phyloP scores from a whole-genome alignment of 1,140 invertebrate genomes.

The Eriosoma lanigerum region DNA sequence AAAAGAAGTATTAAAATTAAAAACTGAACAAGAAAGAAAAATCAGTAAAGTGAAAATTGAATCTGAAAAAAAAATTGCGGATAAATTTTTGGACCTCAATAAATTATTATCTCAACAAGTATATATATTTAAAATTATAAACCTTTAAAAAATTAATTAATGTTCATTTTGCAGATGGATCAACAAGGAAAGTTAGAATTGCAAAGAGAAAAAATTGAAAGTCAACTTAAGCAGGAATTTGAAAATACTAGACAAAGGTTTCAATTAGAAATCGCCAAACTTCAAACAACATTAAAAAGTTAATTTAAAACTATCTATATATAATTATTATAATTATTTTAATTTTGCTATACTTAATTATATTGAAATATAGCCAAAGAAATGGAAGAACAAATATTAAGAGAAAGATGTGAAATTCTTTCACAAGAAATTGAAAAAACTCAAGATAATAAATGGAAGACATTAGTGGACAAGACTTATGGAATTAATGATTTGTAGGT shows the following conservation, averaged over 20 bases:
- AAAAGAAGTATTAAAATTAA: slow-evolving; percentile 42
- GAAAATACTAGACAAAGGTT: slow-evolving; percentile 55
- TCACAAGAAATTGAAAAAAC: slow-evolving; percentile 53
- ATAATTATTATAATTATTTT: too few relatives aligned
- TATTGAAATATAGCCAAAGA: slow-evolving; percentile 53
- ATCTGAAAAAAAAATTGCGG: slow-evolving; percentile 44
- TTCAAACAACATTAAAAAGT: slow-evolving; percentile 55
- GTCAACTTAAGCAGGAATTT: slow-evolving; percentile 55
- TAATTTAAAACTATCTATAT: slow-evolving; percentile 8
- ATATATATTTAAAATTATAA: background rate
- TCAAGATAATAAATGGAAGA: slow-evolving; percentile 51
- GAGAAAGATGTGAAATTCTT: slow-evolving; percentile 55
- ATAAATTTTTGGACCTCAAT: slow-evolving; percentile 41
- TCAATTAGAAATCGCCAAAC: slow-evolving; percentile 54
- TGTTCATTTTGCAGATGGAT: slow-evolving; percentile 51
- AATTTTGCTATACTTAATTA: background rate
- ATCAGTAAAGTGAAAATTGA: slow-evolving; percentile 45
- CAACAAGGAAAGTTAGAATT: slow-evolving; percentile 54
- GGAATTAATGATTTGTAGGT: slow-evolving; percentile 45
- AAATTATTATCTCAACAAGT: slow-evolving; percentile 48
- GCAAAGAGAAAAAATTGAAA: slow-evolving; percentile 54
- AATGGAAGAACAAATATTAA: slow-evolving; percentile 54
- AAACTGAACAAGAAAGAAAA: slow-evolving; percentile 48
- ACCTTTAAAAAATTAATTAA: background rate
- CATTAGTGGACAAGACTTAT: slow-evolving; percentile 55